Conservation (phyloP, 2,113 vertebrate genomes). For the Poeciliopsis retropinna region DNA sequence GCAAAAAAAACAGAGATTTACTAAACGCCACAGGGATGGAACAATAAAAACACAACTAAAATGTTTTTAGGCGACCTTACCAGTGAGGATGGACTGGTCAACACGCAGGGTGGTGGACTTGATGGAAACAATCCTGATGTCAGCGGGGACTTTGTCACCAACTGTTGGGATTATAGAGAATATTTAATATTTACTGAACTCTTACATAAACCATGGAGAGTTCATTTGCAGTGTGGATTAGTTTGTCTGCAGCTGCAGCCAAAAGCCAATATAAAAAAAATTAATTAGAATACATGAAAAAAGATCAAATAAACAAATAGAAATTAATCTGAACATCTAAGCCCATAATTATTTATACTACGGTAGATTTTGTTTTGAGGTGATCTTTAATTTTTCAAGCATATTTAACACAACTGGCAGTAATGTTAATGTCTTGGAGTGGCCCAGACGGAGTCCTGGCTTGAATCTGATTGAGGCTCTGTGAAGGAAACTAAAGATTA, state of each 20-base stretch:
- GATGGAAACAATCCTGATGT: constrained; percentile 90
- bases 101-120: constrained; percentile 93
- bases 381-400: too few species aligned
- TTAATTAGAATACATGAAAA: not conserved
- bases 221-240: not conserved
- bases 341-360: too few species aligned
- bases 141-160: constrained; percentile 94
- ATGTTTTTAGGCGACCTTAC: constrained; percentile 61
- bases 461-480: not conserved
- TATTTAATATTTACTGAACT: not conserved
- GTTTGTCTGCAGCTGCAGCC: too few species aligned
- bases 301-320: not conserved
- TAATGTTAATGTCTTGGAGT: not conserved
- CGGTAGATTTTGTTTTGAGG: too few species aligned
- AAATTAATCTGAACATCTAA: too few species aligned
- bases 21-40: not conserved
- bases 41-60: not conserved
- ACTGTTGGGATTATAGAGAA: constrained; percentile 72
- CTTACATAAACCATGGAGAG: not conserved
- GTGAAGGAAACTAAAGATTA: not conserved
- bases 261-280: too few species aligned
- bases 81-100: constrained; percentile 94
- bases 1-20: not conserved
- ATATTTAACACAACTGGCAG: too few species aligned
- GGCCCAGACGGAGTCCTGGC: not conserved